Evolutionary conservation across 2,113 vertebrate genomes (phyloP).

Genomic region (Euleptes europaea): DNA sequence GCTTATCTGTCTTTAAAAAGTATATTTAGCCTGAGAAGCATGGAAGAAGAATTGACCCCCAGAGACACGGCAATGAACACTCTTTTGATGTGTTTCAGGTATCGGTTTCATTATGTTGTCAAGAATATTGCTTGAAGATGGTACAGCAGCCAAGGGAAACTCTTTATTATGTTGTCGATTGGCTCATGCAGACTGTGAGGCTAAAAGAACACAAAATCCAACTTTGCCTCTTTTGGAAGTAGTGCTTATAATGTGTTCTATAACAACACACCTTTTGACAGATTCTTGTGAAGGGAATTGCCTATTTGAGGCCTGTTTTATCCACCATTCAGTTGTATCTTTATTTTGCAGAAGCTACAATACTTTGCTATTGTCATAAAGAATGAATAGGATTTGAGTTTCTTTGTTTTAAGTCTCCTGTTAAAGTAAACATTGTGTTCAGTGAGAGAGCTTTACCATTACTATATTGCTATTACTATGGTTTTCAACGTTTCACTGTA

Average conservation of each 20-base stretch:
- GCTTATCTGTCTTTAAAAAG: not conserved
- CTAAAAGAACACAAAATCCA: not conserved
- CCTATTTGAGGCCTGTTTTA: not conserved
- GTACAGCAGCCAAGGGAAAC: not conserved
- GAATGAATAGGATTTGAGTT: not conserved
- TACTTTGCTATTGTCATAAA: not conserved
- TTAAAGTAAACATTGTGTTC: conserved; percentile 8
- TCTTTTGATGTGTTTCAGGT: not conserved
- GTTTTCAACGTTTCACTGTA: not conserved
- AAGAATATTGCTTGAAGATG: not conserved
- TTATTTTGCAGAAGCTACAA: not conserved
- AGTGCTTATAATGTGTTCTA: not conserved
- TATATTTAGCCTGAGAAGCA: not conserved
- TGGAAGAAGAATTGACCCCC: not conserved
- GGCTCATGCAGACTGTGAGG: conserved; percentile 5
- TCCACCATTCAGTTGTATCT: not conserved
- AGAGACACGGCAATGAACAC: not conserved
- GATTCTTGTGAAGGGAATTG: conserved; percentile 20
- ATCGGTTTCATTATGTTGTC: not conserved
- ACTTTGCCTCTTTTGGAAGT: not conserved
- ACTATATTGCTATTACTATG: too few relatives aligned
- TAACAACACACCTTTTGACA: not conserved
- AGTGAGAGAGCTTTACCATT: conserved; percentile 37
- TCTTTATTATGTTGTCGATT: not conserved
- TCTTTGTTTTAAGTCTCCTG: not conserved